A percentile compares a stretch with the other conserved stretches of the same genome.
Evolutionary conservation across 2,113 vertebrate species (phyloP).

Genomic region (Syngnathoides biaculeatus): DNA sequence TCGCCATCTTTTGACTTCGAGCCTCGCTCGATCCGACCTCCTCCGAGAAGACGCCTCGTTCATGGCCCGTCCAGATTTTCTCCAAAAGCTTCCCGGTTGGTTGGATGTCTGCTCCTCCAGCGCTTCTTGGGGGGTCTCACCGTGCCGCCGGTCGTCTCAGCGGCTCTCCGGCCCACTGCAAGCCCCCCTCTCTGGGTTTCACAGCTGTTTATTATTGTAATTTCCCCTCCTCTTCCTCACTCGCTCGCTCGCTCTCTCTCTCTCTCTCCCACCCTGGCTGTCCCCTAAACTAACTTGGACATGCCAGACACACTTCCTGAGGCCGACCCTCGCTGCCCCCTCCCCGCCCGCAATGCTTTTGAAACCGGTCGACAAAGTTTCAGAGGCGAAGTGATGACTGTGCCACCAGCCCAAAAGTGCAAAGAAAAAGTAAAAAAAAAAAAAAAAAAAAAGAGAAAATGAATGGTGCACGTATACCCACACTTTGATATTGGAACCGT

Average conservation of each 20-base stretch:
- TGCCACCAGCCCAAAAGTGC: not conserved
- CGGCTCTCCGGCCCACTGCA: conserved; percentile 39
- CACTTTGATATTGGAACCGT: not conserved
- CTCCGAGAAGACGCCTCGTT: conserved; percentile 11
- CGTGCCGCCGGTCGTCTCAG: conserved; percentile 34
- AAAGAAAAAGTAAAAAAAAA: not conserved
- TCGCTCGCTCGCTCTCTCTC: conserved; percentile 31
- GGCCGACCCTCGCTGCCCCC: conserved; percentile 52
- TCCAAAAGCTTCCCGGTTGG: conserved; percentile 21
- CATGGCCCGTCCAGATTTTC: conserved; percentile 1
- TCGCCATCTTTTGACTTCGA: conserved; percentile 22
- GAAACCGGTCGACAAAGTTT: not conserved
- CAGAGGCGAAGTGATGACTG: not conserved
- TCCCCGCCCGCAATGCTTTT: not conserved
- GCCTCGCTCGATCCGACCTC: conserved; percentile 14
- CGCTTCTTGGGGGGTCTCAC: conserved; percentile 25
- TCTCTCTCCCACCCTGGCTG: conserved; percentile 28
- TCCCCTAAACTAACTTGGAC: conserved; percentile 65
- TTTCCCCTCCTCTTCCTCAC: conserved; percentile 74
- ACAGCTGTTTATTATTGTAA: conserved; percentile 97
- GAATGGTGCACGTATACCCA: not conserved
- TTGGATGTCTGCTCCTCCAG: not conserved
- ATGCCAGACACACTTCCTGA: conserved; percentile 88
- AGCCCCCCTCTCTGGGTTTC: conserved; percentile 46
- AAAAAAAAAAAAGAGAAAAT: not conserved